Base-by-base conservation (phyloP, 1,140 invertebrate species). In the Parasteatoda tepidariorum region DNA sequence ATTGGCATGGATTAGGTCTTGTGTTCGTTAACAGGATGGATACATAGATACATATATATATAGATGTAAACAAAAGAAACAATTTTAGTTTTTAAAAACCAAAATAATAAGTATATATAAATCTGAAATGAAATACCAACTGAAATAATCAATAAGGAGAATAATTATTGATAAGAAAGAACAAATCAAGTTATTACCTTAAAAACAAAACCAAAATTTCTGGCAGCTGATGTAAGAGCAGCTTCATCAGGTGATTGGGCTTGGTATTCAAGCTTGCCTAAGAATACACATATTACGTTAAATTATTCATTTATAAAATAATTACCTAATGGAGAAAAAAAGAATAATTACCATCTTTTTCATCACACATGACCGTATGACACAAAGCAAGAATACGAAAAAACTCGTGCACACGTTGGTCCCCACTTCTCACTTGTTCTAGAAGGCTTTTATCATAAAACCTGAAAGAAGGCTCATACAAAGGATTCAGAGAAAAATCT, bases 141-240 rank as follows among this genome's bases (percentile, higher is more conserved):
- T n/a, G n/a, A n/a, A n/a, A n/a, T n/a, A n/a, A n/a, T n/a, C n/a
- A n/a, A n/a, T n/a, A n/a, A n/a, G n/a, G n/a, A n/a, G n/a, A n/a
- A n/a, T n/a, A n/a, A n/a, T n/a, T n/a, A n/a, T n/a, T n/a, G n/a
- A n/a, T n/a, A n/a, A n/a, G n/a, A n/a, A n/a, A n/a, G n/a, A n/a
- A n/a, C n/a, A n/a, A n/a, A n/a, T n/a, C n/a, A n/a, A n/a, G n/a
- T n/a, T n/a, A n/a, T n/a, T 87, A 97, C 95, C 89, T 94, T 95
- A 89, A 99, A 99, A 48, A 99, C 97, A 90, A 98, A 99, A 84
- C 97, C 97, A 90, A 99, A 99, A 90, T 99, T 99, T 85, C 98
- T 92, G 0, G 98, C 98, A 0, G 98, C 97, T 13, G 97, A 97
- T 2, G 99, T 97, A 15, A 99, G 91, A 0, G 98, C 98, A 62